Base-by-base conservation (phyloP, 2,888 invertebrate species). In the Hydriomena furcata region DNA sequence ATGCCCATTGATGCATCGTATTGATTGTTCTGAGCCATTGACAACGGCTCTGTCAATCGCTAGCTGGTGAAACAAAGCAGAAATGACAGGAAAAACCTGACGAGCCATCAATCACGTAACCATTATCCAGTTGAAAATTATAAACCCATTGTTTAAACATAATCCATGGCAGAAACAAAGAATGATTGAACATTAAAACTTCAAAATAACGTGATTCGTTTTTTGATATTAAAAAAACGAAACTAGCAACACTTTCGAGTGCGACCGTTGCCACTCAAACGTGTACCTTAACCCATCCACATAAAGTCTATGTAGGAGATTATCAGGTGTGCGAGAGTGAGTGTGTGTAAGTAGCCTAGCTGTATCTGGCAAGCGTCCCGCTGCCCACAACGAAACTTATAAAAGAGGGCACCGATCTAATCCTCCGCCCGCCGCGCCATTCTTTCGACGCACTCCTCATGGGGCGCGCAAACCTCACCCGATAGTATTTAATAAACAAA, bases 401-500 rank as follows among this genome's bases (percentile, higher is more conserved):
- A 89, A 89, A 89, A 89, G 89, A 79, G 79, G 79, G 79, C 76
- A 68, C 68, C 76, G 65, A 74, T 76, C 74, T 78, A 79, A 69
- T 73, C 76, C 85, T 80, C 80, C 84, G 88, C 87, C 81, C 88
- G 85, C 78, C 83, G 82, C 87, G 84, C 74, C 78, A 71, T 87
- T 85, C 76, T 79, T 78, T 73, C 74, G 71, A 77, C 79, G 77
- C 87, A 76, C 69, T 84, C 85, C 90, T 81, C 86, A 90, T 90
- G 90, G 90, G 84, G 88, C 87, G 88, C 89, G 83, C 88, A 76
- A 84, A 85, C 76, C 79, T 80, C 76, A 72, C 75, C 75, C 84
- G 84, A 87, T 87, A 88, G 80, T 81, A 76, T 75, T 73, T 71
- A 79, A 68, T 71, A 69, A 70, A 73, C 65, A 78, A 74, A 75